These are phyloP conservation scores for Drosophila saltans DNA, from an alignment of 1,140 invertebrate genomes.

Conservation along the genomic window DNA sequence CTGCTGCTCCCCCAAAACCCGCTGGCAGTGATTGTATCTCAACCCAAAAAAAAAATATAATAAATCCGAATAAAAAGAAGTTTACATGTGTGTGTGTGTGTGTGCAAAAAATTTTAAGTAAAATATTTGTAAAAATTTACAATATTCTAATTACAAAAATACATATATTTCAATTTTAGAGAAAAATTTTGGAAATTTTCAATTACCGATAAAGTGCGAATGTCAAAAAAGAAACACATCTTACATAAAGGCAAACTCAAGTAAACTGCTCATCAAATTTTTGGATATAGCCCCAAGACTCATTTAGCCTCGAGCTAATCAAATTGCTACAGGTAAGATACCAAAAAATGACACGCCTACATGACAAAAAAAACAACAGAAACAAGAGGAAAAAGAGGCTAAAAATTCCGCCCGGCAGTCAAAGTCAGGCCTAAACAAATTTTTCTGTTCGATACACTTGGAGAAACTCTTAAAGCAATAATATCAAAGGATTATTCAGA, in stretches of 20 bases:
- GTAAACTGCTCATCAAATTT: slow-evolving; percentile 53
- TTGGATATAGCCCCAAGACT: slow-evolving; percentile 45
- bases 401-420: slow-evolving; percentile 37
- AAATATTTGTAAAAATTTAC: neutral
- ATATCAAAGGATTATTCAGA: neutral
- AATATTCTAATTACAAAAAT: slow-evolving; percentile 10
- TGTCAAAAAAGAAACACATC: neutral
- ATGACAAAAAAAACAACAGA: slow-evolving; percentile 33
- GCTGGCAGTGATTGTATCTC: slow-evolving; percentile 39
- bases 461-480: neutral
- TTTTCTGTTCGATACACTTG: neutral
- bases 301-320: slow-evolving; percentile 50
- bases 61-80: slow-evolving; percentile 5
- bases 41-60: slow-evolving; percentile 15
- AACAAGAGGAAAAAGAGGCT: slow-evolving; percentile 18
- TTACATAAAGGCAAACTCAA: slow-evolving; percentile 4
- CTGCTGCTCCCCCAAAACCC: slow-evolving; percentile 73
- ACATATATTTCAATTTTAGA: slow-evolving; percentile 9
- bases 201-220: neutral
- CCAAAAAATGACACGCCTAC: slow-evolving; percentile 50
- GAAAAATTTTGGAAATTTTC: slow-evolving; percentile 1
- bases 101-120: slow-evolving; percentile 2
- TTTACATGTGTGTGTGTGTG: slow-evolving; percentile 7
- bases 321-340: slow-evolving; percentile 65
- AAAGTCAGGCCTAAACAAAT: neutral